Evolutionary conservation across 2,888 invertebrate species (phyloP).

Genomic region (Pseudeuparius sepicola): DNA sequence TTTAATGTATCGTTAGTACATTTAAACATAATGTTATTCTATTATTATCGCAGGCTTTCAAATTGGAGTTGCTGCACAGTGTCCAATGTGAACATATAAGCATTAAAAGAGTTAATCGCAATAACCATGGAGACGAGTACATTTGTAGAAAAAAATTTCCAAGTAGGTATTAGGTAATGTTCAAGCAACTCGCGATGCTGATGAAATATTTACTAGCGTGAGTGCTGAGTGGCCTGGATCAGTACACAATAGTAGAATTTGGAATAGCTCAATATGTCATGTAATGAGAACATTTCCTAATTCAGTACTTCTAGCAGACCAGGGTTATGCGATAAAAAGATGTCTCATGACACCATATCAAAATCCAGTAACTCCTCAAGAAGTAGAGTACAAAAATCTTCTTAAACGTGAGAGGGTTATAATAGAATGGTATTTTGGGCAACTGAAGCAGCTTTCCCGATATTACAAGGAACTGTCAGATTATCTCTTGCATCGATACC

Average conservation of each 20-base stretch:
- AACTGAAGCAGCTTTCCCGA: too few species aligned
- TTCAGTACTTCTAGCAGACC: conserved; percentile 6
- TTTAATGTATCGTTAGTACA: too few species aligned
- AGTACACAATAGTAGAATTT: conserved; percentile 11
- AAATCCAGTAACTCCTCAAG: conserved; percentile 6
- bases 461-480: too few species aligned
- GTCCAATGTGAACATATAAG: too few species aligned
- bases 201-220: conserved; percentile 13
- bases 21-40: too few species aligned
- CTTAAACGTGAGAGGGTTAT: too few species aligned
- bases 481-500: too few species aligned
- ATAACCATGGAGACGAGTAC: conserved; percentile 5
- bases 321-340: conserved; percentile 7
- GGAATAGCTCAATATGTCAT: conserved; percentile 8
- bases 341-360: conserved; percentile 5
- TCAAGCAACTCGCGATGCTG: conserved; percentile 12
- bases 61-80: too few species aligned
- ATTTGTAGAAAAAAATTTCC: conserved; percentile 11
- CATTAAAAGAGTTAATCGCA: conserved; percentile 7
- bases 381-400: too few species aligned
- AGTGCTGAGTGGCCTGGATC: conserved; percentile 15
- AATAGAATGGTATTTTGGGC: too few species aligned
- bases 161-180: conserved; percentile 13
- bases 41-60: too few species aligned
- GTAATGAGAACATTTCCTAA: conserved; percentile 8